Evolutionary conservation across 2,888 invertebrate species (phyloP).

Genomic region (Ophonus ardosiacus): DNA sequence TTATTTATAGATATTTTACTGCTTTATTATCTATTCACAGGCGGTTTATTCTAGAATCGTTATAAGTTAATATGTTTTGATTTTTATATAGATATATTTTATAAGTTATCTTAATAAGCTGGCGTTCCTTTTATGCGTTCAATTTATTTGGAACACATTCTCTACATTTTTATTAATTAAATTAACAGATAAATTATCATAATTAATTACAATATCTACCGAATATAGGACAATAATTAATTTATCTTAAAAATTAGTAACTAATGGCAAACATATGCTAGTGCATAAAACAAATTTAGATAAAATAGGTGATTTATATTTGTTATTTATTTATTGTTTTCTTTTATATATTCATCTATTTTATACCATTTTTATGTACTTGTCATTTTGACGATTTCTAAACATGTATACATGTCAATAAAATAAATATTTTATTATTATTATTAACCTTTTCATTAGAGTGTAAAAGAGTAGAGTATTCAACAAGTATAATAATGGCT

Average conservation of each 20-base stretch:
- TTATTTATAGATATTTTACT: constrained; percentile 38
- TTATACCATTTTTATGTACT: too few relatives aligned
- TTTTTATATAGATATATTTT: constrained; percentile 7
- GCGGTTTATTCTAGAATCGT: neutral
- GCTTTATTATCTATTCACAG: constrained; percentile 25
- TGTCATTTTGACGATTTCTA: too few relatives aligned
- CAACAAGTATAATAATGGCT: too few relatives aligned
- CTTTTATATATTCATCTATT: neutral
- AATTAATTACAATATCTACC: constrained; percentile 4
- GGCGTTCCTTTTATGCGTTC: neutral
- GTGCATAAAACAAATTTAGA: neutral
- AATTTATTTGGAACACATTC: constrained; percentile 12
- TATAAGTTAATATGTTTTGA: neutral
- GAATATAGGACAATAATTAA: neutral
- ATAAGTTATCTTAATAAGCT: constrained; percentile 20
- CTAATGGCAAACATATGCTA: neutral
- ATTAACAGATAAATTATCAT: constrained; percentile 4
- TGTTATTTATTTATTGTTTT: neutral
- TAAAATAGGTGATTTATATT: neutral
- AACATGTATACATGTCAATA: too few relatives aligned
- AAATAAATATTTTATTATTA: too few relatives aligned
- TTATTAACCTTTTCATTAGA: too few relatives aligned
- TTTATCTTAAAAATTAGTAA: neutral
- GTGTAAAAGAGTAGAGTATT: too few relatives aligned
- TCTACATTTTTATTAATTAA: constrained; percentile 30